A percentile compares a stretch with the other conserved stretches of the same genome.
Evolutionary conservation across 1,140 invertebrate species (phyloP).

Genomic region (Phocides pigmalion): DNA sequence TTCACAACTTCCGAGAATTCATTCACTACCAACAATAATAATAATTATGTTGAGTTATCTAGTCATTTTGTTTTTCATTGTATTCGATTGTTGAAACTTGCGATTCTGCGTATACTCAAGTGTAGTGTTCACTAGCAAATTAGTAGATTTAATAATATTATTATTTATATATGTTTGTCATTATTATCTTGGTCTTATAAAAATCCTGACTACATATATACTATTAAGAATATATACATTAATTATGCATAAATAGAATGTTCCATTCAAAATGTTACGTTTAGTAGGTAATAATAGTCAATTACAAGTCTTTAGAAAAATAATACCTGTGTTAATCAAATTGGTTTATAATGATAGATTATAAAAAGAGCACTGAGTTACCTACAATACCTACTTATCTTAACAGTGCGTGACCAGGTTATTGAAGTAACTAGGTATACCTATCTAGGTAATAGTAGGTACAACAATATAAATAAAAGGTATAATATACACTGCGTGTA

Average conservation of each 20-base stretch:
- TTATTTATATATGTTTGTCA: neutral
- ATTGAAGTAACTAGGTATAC: slow-evolving; percentile 35
- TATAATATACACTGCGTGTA: slow-evolving; percentile 37
- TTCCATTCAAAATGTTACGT: no score
- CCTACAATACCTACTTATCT: neutral
- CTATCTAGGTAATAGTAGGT: no score
- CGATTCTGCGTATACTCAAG: slow-evolving; percentile 50
- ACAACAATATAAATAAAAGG: no score
- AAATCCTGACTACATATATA: no score
- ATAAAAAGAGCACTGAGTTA: neutral
- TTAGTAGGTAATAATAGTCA: no score
- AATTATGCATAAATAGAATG: no score
- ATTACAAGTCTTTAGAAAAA: no score
- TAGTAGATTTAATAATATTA: neutral
- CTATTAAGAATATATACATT: no score
- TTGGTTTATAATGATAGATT: neutral
- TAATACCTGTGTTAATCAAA: neutral
- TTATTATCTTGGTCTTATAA: neutral
- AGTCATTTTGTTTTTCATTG: slow-evolving; percentile 60
- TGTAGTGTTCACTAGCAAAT: neutral
- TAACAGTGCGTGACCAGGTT: slow-evolving; percentile 49
- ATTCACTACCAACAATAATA: slow-evolving; percentile 62
- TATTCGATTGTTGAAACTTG: slow-evolving; percentile 46
- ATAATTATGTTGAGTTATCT: slow-evolving; percentile 64
- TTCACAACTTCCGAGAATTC: slow-evolving; percentile 73